These are phyloP conservation scores for Pelagia noctiluca DNA, from an alignment of 30 jellyfish, hydroid and myxozoan species.

Conservation along the genomic window DNA sequence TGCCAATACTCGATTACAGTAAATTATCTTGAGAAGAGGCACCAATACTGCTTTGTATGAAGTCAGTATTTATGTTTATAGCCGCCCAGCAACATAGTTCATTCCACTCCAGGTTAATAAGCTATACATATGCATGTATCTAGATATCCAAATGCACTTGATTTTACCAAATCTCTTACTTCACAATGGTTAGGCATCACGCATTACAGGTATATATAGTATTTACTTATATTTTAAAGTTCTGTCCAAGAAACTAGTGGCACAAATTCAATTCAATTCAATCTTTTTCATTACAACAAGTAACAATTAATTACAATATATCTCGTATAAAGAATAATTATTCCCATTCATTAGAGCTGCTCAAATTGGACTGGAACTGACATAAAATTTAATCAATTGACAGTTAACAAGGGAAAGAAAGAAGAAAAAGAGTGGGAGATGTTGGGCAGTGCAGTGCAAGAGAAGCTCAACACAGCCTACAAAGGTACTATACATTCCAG, in stretches of 20 bases:
- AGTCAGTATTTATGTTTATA: too few relatives aligned
- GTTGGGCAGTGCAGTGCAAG: conserved; percentile 3
- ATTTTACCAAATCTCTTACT: conserved; percentile 10
- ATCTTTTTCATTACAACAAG: too few relatives aligned
- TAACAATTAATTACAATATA: too few relatives aligned
- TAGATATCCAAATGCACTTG: conserved; percentile 7
- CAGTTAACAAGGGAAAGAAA: neutral
- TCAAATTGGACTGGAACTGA: neutral
- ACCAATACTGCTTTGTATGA: too few relatives aligned
- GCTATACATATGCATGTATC: conserved; percentile 1
- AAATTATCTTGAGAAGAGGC: too few relatives aligned
- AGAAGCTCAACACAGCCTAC: neutral
- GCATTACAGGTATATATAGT: neutral
- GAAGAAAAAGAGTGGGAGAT: neutral
- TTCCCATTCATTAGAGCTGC: neutral
- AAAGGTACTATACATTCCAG: neutral
- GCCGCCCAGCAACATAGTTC: conserved; percentile 15
- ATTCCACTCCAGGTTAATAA: conserved; percentile 12
- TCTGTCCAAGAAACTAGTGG: neutral
- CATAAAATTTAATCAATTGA: neutral
- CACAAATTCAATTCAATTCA: neutral
- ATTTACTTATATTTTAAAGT: neutral
- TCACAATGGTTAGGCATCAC: conserved; percentile 15
- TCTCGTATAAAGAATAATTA: too few relatives aligned
- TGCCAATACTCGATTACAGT: too few relatives aligned